These are phyloP conservation scores for Megastigmus dorsalis DNA, from an alignment of 2,888 invertebrate species.

Conservation along the genomic window DNA sequence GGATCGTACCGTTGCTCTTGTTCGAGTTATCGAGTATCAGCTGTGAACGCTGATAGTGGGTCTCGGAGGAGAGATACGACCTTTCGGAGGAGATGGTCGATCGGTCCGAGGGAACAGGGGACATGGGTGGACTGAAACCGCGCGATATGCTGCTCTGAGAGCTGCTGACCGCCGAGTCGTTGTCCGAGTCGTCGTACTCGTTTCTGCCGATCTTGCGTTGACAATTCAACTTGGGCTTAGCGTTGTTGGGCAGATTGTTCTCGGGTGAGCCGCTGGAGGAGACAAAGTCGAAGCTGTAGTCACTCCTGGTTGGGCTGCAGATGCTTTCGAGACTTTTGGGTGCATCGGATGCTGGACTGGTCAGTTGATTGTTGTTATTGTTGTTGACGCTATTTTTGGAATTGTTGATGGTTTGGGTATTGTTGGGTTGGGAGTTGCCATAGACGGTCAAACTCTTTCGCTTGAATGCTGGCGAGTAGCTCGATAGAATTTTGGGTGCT, in stretches of 20 bases:
- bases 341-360: slow-evolving; percentile 68
- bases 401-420: slow-evolving; percentile 54
- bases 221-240: slow-evolving; percentile 31
- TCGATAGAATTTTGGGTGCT: slow-evolving; percentile 79
- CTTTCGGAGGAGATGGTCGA: slow-evolving; percentile 74
- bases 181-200: slow-evolving; percentile 84
- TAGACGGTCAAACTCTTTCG: slow-evolving; percentile 84
- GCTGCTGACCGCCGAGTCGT: slow-evolving; percentile 91
- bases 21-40: slow-evolving; percentile 72
- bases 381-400: slow-evolving; percentile 47
- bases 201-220: slow-evolving; percentile 61
- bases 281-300: slow-evolving; percentile 77
- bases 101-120: slow-evolving; percentile 81
- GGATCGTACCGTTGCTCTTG: slow-evolving; percentile 49
- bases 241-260: slow-evolving; percentile 38
- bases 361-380: slow-evolving; percentile 19
- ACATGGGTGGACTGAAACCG: slow-evolving; percentile 83
- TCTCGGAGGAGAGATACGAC: slow-evolving; percentile 76
- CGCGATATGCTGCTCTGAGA: slow-evolving; percentile 87
- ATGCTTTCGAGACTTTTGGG: slow-evolving; percentile 79
- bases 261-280: slow-evolving; percentile 70
- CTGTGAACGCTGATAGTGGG: slow-evolving; percentile 73
- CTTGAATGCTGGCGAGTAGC: slow-evolving; percentile 89
- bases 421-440: slow-evolving; percentile 59
- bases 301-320: slow-evolving; percentile 78